phyloP scores from a whole-genome alignment of 2,888 invertebrate species.

The Ditula angustiorana region DNA sequence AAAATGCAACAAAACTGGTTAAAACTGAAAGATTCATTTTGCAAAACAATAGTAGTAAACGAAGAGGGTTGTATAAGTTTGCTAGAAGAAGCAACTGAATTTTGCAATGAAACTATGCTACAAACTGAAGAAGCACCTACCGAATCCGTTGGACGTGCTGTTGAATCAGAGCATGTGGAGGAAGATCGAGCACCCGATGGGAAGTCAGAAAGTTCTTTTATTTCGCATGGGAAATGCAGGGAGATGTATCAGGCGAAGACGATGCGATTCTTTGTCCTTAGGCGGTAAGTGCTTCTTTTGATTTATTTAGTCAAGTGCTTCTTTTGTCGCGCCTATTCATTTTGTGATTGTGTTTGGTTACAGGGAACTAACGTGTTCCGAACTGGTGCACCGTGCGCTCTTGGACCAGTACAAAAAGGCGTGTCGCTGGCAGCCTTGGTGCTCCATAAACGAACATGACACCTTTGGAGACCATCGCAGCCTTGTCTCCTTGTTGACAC shows the following conservation, averaged over 20 bases:
- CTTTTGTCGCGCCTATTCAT: not conserved
- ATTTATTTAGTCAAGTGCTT: too few relatives aligned
- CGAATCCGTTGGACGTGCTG: constrained; percentile 43
- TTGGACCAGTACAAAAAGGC: constrained; percentile 63
- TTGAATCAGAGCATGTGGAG: constrained; percentile 40
- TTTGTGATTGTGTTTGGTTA: constrained; percentile 29
- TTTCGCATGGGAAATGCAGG: constrained; percentile 64
- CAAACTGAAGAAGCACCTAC: constrained; percentile 41
- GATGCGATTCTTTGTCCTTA: constrained; percentile 67
- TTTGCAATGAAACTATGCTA: constrained; percentile 47
- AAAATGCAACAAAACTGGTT: constrained; percentile 64
- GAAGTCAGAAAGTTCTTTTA: constrained; percentile 57
- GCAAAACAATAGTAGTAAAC: constrained; percentile 63
- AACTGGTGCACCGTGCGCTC: constrained; percentile 67
- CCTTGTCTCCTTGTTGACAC: constrained; percentile 68
- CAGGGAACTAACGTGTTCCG: constrained; percentile 72
- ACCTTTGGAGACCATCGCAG: constrained; percentile 72
- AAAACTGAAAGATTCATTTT: constrained; percentile 72
- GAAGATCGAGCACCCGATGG: constrained; percentile 45
- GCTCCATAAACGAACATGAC: constrained; percentile 68
- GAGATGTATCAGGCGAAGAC: constrained; percentile 64
- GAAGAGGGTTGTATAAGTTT: constrained; percentile 67
- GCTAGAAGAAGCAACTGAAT: constrained; percentile 49
- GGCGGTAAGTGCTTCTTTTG: constrained; percentile 63
- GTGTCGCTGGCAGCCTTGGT: constrained; percentile 75